Percentiles rank a stretch among this genome's conserved stretches.
Evolutionary conservation across 1,140 invertebrate species (phyloP).

Genomic region (Halesus radiatus): DNA sequence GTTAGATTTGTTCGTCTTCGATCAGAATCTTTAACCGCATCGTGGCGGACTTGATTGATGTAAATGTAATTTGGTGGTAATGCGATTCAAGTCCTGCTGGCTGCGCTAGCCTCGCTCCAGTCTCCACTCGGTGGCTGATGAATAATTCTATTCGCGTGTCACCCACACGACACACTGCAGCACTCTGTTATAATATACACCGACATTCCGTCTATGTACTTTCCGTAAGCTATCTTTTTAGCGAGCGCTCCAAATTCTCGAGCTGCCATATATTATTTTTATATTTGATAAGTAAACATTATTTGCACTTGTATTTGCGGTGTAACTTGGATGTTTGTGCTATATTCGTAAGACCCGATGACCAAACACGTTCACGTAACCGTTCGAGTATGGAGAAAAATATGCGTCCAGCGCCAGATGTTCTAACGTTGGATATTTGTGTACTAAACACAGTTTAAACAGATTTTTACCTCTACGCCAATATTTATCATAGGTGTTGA

Average conservation of each 20-base stretch:
- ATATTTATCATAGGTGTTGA: not conserved
- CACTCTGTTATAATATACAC: not conserved
- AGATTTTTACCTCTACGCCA: slow-evolving; percentile 7
- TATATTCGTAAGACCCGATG: not conserved
- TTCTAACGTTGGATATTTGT: not conserved
- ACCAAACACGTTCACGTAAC: slow-evolving; percentile 11
- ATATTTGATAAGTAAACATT: slow-evolving; percentile 7
- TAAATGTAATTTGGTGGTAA: not conserved
- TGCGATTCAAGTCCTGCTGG: no score
- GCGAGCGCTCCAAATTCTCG: not conserved
- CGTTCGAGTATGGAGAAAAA: not conserved
- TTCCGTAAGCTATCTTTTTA: slow-evolving; percentile 4
- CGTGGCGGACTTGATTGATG: not conserved
- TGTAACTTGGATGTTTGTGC: not conserved
- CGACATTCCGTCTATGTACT: not conserved
- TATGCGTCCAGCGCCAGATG: not conserved
- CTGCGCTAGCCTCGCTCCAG: slow-evolving; percentile 8
- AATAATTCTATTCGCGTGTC: slow-evolving; percentile 33
- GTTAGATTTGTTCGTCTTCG: no score
- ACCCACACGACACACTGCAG: slow-evolving; percentile 18
- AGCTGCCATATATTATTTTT: not conserved
- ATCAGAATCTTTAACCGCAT: no score
- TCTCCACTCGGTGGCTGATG: not conserved
- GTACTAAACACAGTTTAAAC: not conserved
- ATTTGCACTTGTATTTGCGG: not conserved